Conservation (phyloP, 2,113 vertebrate genomes). For the Myotis lucifugus region DNA sequence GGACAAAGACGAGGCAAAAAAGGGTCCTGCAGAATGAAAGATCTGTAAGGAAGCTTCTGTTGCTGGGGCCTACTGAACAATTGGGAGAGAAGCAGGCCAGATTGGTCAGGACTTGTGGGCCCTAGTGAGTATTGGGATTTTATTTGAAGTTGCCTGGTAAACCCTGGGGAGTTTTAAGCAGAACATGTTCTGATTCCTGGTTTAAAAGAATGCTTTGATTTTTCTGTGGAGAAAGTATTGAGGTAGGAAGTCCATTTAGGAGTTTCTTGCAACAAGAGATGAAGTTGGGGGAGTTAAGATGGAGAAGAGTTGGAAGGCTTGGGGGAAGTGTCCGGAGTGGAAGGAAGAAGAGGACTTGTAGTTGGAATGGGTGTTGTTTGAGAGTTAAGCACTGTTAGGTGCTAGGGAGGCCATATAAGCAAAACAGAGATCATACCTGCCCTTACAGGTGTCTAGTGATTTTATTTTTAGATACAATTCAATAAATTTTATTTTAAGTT, state of each 20-base stretch:
- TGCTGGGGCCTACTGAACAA: neutral
- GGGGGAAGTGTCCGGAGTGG: neutral
- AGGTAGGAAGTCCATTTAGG: neutral
- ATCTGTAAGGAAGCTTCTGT: neutral
- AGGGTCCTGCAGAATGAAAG: neutral
- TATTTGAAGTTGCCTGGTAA: slow-evolving; percentile 13
- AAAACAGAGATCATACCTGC: neutral
- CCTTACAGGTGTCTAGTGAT: neutral
- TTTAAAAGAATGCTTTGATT: neutral
- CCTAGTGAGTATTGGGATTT: neutral
- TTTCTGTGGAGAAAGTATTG: slow-evolving; percentile 43
- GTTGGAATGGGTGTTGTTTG: neutral
- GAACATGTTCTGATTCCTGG: neutral
- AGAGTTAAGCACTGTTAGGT: neutral
- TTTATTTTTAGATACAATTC: neutral
- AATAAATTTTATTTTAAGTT: slow-evolving; percentile 17
- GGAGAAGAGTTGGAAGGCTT: neutral
- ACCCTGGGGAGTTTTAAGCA: neutral
- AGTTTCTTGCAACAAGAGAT: neutral
- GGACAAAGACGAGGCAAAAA: slow-evolving; percentile 29
- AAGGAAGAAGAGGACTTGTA: neutral
- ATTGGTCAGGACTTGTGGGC: neutral
- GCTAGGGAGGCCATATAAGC: neutral
- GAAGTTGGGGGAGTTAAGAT: neutral
- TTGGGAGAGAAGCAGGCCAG: neutral